A percentile compares a stretch with the other conserved stretches of the same genome.
phyloP scores from a whole-genome alignment of 1,140 invertebrate genomes.

The Drosophila obscura region DNA sequence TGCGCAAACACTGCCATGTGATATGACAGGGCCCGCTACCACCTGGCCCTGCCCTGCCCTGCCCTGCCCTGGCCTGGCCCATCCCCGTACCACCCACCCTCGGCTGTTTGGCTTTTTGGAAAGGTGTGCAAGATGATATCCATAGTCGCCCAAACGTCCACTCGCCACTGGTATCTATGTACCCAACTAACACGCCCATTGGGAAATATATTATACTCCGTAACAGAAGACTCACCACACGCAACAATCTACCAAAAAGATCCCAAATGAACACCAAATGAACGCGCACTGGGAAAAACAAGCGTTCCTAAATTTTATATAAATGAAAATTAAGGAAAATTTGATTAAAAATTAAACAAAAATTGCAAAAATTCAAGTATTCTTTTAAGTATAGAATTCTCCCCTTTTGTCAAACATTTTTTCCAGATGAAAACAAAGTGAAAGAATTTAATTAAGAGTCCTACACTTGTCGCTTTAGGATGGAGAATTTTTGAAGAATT shows the following conservation, averaged over 20 bases:
- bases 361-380: too few species aligned
- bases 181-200: conserved; percentile 62
- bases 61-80: conserved; percentile 23
- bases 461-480: too few species aligned
- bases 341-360: too few species aligned
- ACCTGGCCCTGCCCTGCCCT: conserved; percentile 39
- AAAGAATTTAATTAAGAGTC: too few species aligned
- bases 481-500: too few species aligned
- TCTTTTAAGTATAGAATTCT: too few species aligned
- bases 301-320: not conserved
- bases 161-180: conserved; percentile 4
- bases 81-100: conserved; percentile 19
- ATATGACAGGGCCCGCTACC: conserved; percentile 54
- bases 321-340: not conserved
- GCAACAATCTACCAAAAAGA: conserved; percentile 64
- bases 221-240: conserved; percentile 55
- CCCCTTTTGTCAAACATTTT: too few species aligned
- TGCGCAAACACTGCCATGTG: conserved; percentile 77
- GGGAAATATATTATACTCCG: conserved; percentile 56
- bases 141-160: conserved; percentile 21
- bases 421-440: too few species aligned
- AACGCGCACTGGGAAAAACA: not conserved
- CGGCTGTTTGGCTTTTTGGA: conserved; percentile 20
- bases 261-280: conserved; percentile 42
- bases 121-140: conserved; percentile 53